phyloP scores from a whole-genome alignment of 2,113 vertebrate species.

The Heliornis fulica region DNA sequence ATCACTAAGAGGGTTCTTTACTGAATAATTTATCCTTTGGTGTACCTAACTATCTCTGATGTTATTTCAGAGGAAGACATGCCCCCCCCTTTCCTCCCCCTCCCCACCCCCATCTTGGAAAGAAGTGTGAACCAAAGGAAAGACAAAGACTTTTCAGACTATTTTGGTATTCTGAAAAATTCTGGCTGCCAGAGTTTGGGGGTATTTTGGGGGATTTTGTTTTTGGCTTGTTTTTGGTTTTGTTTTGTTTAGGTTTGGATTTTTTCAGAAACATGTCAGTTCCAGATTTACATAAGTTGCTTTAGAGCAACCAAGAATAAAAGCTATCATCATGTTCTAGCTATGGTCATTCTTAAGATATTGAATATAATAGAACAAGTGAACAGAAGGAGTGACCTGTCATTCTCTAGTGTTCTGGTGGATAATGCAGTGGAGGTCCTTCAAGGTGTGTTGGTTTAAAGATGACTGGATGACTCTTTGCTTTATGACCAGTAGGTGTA shows the following conservation, averaged over 20 bases:
- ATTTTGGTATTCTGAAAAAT: background rate
- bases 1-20: background rate
- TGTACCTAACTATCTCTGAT: background rate
- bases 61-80: background rate
- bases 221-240: no score
- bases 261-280: background rate
- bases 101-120: background rate
- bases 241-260: no score
- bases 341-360: background rate
- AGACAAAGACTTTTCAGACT: rapidly evolving
- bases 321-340: background rate
- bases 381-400: background rate
- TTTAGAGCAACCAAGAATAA: background rate
- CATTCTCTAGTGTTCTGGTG: background rate
- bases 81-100: no score
- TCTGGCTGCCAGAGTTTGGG: background rate
- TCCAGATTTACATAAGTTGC: background rate
- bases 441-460: background rate
- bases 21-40: background rate
- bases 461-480: background rate
- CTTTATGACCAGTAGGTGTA: background rate
- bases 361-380: background rate
- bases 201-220: no score
- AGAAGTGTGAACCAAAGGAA: background rate
- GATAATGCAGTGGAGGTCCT: background rate